A percentile compares a stretch with the other conserved stretches of the same genome.
These are phyloP conservation scores for Neuroterus valhalla DNA, from an alignment of 1,140 invertebrate species.

Conservation along the genomic window DNA sequence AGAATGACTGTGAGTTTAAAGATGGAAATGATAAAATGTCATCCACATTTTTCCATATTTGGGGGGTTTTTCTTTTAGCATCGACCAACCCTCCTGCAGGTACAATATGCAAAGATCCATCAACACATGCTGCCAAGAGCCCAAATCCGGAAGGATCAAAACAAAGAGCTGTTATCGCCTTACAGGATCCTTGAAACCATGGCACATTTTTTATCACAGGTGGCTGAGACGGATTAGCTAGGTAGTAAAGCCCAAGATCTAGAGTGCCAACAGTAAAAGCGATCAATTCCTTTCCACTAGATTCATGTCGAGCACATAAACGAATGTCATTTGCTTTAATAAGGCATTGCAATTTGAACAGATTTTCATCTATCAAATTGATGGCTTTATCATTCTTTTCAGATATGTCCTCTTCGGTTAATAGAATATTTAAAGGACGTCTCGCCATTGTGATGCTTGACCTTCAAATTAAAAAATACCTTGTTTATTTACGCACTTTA, in stretches of 20 bases:
- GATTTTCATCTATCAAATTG: slow-evolving; percentile 55
- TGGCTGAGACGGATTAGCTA: slow-evolving; percentile 54
- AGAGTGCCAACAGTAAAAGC: slow-evolving; percentile 65
- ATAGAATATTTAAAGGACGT: slow-evolving; percentile 2
- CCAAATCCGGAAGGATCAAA: slow-evolving; percentile 83
- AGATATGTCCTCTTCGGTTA: neutral
- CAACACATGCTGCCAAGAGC: slow-evolving; percentile 79
- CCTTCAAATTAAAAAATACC: neutral
- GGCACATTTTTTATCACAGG: slow-evolving; percentile 81
- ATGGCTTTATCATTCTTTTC: slow-evolving; percentile 10
- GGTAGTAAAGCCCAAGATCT: slow-evolving; percentile 70
- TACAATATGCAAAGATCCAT: slow-evolving; percentile 79
- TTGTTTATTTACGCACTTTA: neutral
- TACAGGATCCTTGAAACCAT: slow-evolving; percentile 79
- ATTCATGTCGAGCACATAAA: slow-evolving; percentile 64
- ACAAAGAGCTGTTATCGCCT: slow-evolving; percentile 79
- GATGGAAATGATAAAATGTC: slow-evolving; percentile 76
- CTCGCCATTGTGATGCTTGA: neutral
- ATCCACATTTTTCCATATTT: slow-evolving; percentile 76
- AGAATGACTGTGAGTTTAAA: slow-evolving; percentile 74
- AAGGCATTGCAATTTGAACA: slow-evolving; percentile 70
- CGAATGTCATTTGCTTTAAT: slow-evolving; percentile 69
- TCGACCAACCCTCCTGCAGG: slow-evolving; percentile 78
- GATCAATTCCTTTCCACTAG: slow-evolving; percentile 63
- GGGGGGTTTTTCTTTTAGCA: slow-evolving; percentile 74